These are phyloP conservation scores for Centropus unirufus DNA, from an alignment of 2,113 vertebrate genomes.

Conservation along the genomic window DNA sequence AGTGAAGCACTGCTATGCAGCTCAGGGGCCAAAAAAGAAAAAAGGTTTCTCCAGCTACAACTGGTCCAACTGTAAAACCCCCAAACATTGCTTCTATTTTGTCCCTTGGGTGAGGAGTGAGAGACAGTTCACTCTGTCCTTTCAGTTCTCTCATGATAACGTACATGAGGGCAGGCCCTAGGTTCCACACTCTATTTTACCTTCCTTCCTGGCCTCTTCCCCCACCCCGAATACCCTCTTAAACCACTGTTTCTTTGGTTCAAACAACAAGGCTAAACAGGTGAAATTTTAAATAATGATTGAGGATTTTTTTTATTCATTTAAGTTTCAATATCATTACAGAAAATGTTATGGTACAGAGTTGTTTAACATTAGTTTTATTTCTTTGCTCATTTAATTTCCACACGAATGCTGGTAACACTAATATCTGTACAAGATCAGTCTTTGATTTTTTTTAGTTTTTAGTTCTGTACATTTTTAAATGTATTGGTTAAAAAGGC, in stretches of 20 bases:
- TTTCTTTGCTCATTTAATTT: conserved; percentile 97
- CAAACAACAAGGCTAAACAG: conserved; percentile 73
- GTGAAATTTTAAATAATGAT: conserved; percentile 95
- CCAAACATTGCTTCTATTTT: neutral
- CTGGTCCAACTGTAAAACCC: neutral
- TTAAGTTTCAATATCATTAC: conserved; percentile 99
- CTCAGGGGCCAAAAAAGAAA: neutral
- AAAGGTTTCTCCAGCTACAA: neutral
- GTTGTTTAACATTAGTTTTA: conserved; percentile 96
- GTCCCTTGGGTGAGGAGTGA: neutral
- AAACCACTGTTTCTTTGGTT: neutral
- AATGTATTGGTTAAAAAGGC: conserved; percentile 99
- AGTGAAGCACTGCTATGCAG: neutral
- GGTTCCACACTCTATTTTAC: neutral
- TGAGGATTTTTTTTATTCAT: conserved; percentile 98
- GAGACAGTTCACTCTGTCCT: neutral
- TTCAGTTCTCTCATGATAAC: neutral
- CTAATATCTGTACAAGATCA: conserved; percentile 99
- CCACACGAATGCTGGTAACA: conserved; percentile 99
- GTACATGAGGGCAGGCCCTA: neutral
- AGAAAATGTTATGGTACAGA: conserved; percentile 99
- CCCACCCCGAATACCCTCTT: neutral
- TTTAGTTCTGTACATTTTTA: conserved; percentile 99
- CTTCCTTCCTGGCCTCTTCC: neutral
- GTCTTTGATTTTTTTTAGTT: conserved; percentile 87